These are phyloP conservation scores for Thalassoma bifasciatum DNA, from an alignment of 2,113 vertebrate genomes.

Conservation along the genomic window DNA sequence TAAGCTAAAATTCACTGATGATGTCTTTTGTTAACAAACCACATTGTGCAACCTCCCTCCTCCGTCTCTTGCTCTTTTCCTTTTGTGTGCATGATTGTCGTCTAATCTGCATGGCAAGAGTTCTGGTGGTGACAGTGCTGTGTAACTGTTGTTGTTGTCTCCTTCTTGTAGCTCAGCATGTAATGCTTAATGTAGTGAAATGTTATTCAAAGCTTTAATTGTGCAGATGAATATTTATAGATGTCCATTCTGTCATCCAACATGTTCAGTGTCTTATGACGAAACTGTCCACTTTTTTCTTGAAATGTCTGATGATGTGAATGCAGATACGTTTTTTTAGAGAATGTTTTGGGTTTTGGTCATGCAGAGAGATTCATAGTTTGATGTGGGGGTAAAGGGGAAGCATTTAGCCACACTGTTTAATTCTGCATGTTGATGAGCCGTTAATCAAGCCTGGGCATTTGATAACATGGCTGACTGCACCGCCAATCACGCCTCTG, in stretches of 20 bases:
- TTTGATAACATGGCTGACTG: constrained; percentile 78
- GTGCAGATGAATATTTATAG: constrained; percentile 44
- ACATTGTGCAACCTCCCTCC: constrained; percentile 50
- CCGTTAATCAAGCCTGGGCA: constrained; percentile 72
- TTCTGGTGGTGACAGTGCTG: constrained; percentile 49
- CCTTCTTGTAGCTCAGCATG: constrained; percentile 60
- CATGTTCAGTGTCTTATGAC: constrained; percentile 62
- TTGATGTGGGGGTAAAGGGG: constrained; percentile 49
- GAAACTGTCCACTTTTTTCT: constrained; percentile 45
- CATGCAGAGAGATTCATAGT: constrained; percentile 45
- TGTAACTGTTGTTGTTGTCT: constrained; percentile 42
- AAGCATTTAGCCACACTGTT: constrained; percentile 61
- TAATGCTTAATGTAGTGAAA: constrained; percentile 51
- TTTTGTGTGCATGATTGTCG: constrained; percentile 68
- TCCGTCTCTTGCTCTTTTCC: constrained; percentile 42
- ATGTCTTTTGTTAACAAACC: constrained; percentile 38
- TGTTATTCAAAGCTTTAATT: constrained; percentile 53
- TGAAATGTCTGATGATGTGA: constrained; percentile 52
- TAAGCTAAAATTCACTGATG: constrained; percentile 39
- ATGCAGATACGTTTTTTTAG: constrained; percentile 26
- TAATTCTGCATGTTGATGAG: constrained; percentile 77
- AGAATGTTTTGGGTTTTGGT: constrained; percentile 33
- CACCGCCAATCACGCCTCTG: constrained; percentile 74
- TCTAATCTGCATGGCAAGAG: constrained; percentile 71
- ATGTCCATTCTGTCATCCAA: constrained; percentile 55